phyloP scores from a whole-genome alignment of 2,113 vertebrate species.

The Lagopus leucura region DNA sequence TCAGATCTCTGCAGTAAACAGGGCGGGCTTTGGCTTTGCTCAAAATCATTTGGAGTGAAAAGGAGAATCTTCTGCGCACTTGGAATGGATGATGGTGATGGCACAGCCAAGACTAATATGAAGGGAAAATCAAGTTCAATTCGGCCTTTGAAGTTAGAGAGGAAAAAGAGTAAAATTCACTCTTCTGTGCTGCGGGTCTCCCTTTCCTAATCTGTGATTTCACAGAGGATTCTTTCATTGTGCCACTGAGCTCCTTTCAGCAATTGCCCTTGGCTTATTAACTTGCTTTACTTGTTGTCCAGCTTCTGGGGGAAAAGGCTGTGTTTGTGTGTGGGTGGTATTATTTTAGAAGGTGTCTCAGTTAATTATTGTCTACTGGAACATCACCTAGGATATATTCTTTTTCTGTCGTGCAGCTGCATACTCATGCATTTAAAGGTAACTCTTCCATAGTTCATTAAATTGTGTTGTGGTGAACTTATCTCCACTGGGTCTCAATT shows the following conservation, averaged over 20 bases:
- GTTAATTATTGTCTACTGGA: conserved; percentile 33
- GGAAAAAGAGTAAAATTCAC: neutral
- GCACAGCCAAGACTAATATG: neutral
- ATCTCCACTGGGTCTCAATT: conserved; percentile 46
- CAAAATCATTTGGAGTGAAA: neutral
- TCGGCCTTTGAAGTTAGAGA: neutral
- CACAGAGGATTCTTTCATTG: neutral
- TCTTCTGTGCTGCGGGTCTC: neutral
- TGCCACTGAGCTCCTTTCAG: neutral
- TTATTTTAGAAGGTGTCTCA: conserved; percentile 63
- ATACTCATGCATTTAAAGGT: conserved; percentile 31
- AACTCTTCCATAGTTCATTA: conserved; percentile 33
- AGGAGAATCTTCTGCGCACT: neutral
- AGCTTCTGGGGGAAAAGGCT: neutral
- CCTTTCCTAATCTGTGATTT: conserved; percentile 3
- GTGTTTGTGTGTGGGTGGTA: neutral
- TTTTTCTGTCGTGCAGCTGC: conserved; percentile 32
- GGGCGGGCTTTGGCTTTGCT: neutral
- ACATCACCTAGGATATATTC: conserved; percentile 36
- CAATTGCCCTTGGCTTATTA: neutral
- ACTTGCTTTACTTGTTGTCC: neutral
- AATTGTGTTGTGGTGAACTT: conserved; percentile 31
- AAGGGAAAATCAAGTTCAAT: neutral
- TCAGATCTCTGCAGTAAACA: neutral
- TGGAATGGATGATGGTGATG: neutral